These are phyloP conservation scores for Leuctra nigra DNA, from an alignment of 2,888 invertebrate genomes.

Conservation along the genomic window DNA sequence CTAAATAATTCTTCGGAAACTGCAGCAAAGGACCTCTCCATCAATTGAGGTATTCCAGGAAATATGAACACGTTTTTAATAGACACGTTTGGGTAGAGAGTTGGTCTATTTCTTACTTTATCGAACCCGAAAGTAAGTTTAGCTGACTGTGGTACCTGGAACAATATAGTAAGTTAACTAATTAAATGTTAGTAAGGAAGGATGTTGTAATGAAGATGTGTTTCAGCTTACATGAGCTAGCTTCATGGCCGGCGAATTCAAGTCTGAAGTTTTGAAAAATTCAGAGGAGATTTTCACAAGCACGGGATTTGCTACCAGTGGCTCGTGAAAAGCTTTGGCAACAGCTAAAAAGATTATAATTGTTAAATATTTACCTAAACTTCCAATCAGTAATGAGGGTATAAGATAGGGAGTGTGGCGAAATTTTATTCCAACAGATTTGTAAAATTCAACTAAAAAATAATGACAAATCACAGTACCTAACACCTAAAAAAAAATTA, in stretches of 20 bases:
- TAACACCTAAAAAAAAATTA: too few relatives aligned
- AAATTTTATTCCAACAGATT: too few relatives aligned
- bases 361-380: too few relatives aligned
- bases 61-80: slow-evolving; percentile 60
- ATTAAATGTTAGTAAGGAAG: too few relatives aligned
- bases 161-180: too few relatives aligned
- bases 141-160: slow-evolving; percentile 45
- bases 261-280: slow-evolving; percentile 40
- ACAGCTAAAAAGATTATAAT: slow-evolving; percentile 41
- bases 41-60: slow-evolving; percentile 59
- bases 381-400: too few relatives aligned
- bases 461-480: too few relatives aligned
- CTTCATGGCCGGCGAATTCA: slow-evolving; percentile 42
- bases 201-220: too few relatives aligned
- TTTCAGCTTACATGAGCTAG: slow-evolving; percentile 37
- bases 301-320: slow-evolving; percentile 41
- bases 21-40: slow-evolving; percentile 40
- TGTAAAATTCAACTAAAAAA: too few relatives aligned
- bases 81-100: slow-evolving; percentile 43
- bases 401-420: too few relatives aligned
- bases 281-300: slow-evolving; percentile 42
- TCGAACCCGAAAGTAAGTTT: slow-evolving; percentile 41
- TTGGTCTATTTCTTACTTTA: slow-evolving; percentile 32
- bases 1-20: slow-evolving; percentile 33
- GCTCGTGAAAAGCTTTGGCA: slow-evolving; percentile 47